These are phyloP conservation scores for Solenopsis fugax DNA, from an alignment of 1,140 invertebrate species.

Conservation along the genomic window DNA sequence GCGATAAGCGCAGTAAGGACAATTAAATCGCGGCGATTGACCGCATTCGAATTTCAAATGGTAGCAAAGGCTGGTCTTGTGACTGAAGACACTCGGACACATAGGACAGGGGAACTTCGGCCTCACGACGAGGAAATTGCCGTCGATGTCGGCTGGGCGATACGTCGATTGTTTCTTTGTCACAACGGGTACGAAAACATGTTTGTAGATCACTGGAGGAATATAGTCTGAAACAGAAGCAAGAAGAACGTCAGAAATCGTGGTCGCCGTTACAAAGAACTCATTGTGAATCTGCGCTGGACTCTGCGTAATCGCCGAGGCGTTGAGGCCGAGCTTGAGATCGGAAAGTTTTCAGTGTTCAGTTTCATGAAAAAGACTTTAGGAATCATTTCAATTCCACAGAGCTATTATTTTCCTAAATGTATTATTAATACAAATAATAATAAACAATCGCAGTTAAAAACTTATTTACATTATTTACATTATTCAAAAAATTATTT, in stretches of 20 bases:
- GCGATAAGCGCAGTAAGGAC: slow-evolving; percentile 84
- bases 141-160: background rate
- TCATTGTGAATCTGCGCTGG: background rate
- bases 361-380: background rate
- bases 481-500: background rate
- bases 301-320: background rate
- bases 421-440: background rate
- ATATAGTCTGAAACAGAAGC: slow-evolving; percentile 68
- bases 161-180: background rate
- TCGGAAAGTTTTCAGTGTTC: background rate
- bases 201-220: background rate
- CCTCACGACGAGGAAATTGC: background rate
- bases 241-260: slow-evolving; percentile 23
- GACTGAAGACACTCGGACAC: slow-evolving; percentile 78
- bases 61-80: slow-evolving; percentile 86
- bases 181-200: background rate
- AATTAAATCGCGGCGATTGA: slow-evolving; percentile 87
- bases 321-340: background rate
- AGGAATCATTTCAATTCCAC: background rate
- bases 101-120: slow-evolving; percentile 77
- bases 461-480: too few species aligned
- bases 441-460: background rate
- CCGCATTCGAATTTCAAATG: slow-evolving; percentile 86
- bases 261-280: background rate
- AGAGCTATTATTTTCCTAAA: background rate